Conservation (phyloP, 2,888 invertebrate genomes). For the Arge pagana region DNA sequence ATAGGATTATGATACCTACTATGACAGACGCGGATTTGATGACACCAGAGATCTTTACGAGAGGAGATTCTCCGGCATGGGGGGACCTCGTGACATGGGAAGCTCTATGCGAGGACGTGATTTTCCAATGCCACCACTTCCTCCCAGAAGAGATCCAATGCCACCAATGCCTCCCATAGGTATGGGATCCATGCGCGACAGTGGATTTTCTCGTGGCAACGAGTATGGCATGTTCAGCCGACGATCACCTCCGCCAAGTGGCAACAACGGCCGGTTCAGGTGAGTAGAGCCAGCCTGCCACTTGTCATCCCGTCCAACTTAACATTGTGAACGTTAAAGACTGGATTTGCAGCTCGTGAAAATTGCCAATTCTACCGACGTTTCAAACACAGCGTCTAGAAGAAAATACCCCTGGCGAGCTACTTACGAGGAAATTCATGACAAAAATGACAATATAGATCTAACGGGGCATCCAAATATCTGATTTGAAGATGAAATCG, state of each 20-base stretch:
- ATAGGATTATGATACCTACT: conserved; percentile 77
- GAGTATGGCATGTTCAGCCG: conserved; percentile 85
- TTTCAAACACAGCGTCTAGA: too few species aligned
- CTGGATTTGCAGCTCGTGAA: conserved; percentile 54
- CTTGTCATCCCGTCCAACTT: conserved; percentile 45
- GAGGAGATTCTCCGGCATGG: conserved; percentile 72
- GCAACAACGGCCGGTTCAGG: conserved; percentile 57
- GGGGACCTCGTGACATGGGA: conserved; percentile 62
- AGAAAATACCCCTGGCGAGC: too few species aligned
- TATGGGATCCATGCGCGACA: conserved; percentile 70
- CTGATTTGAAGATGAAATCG: background rate
- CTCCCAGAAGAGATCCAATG: conserved; percentile 74
- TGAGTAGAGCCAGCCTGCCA: conserved; percentile 44
- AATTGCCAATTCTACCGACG: conserved; percentile 45
- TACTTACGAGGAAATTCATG: too few species aligned
- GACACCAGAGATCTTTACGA: conserved; percentile 81
- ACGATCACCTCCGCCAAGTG: conserved; percentile 71
- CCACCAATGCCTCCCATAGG: conserved; percentile 76
- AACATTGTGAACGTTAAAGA: conserved; percentile 52
- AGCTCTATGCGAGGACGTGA: conserved; percentile 63
- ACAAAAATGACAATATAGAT: too few species aligned
- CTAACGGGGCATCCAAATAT: background rate
- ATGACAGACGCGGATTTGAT: conserved; percentile 77
- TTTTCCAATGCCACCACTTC: conserved; percentile 74
- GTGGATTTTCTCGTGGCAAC: conserved; percentile 64